Evolutionary conservation across 2,888 invertebrate genomes (phyloP).

Genomic region (Druceiella hillmani): DNA sequence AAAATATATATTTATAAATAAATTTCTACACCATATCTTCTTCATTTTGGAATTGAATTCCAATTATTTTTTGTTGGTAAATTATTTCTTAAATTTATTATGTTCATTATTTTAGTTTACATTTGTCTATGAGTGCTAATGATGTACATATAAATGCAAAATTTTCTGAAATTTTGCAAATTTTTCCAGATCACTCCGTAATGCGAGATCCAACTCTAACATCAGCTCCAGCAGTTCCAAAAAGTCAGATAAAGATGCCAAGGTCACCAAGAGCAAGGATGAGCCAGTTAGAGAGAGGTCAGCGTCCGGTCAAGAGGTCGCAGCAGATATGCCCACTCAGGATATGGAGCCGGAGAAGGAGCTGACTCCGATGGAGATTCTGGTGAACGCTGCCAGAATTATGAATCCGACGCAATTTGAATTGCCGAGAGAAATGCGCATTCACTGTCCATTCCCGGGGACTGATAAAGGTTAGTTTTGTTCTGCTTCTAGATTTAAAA

Average conservation of each 20-base stretch:
- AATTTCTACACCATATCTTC: no score
- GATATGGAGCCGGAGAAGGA: conserved; percentile 30
- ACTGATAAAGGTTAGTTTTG: conserved; percentile 64
- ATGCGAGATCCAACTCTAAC: conserved; percentile 30
- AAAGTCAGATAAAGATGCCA: conserved; percentile 26
- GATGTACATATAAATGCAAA: no score
- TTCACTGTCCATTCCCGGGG: conserved; percentile 75
- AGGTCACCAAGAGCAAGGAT: conserved; percentile 21
- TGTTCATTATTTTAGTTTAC: no score
- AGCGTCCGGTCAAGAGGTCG: conserved; percentile 12
- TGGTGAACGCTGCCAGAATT: conserved; percentile 76
- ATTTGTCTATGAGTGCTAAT: no score
- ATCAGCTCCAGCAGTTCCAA: conserved; percentile 30
- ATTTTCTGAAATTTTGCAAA: no score
- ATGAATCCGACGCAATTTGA: conserved; percentile 90
- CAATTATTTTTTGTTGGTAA: no score
- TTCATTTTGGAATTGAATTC: no score
- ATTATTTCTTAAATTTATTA: no score
- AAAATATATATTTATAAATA: no score
- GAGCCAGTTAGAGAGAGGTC: not conserved
- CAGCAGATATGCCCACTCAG: conserved; percentile 5
- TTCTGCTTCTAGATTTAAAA: no score
- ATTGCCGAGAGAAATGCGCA: conserved; percentile 72
- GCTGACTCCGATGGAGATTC: conserved; percentile 64
- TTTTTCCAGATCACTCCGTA: conserved; percentile 32